Conservation (phyloP, 2,113 vertebrate species). For the Silurus asotus region DNA sequence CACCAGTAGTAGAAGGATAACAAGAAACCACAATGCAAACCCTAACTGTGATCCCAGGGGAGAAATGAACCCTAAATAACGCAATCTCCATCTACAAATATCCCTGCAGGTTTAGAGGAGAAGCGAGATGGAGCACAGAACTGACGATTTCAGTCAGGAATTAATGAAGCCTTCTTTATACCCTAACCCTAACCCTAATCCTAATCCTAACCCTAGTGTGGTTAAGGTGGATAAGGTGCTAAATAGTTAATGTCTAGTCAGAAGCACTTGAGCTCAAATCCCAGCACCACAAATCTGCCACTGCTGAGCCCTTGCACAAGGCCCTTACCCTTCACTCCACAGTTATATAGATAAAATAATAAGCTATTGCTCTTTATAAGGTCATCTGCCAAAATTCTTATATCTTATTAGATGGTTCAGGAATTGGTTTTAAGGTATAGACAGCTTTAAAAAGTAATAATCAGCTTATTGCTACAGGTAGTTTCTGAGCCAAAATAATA, state of each 20-base stretch:
- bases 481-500: neutral
- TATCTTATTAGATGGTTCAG: neutral
- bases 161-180: neutral
- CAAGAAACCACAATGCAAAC: neutral
- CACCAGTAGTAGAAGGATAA: neutral
- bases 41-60: neutral
- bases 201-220: too few species aligned
- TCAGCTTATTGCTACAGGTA: neutral
- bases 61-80: neutral
- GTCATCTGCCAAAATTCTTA: too few species aligned
- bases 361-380: too few species aligned
- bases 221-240: too few species aligned
- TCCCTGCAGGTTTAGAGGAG: neutral
- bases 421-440: neutral
- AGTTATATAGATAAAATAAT: too few species aligned
- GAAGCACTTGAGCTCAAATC: too few species aligned
- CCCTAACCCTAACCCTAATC: too few species aligned
- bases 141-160: neutral
- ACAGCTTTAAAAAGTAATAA: neutral
- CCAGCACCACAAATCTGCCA: too few species aligned
- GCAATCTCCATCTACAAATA: neutral
- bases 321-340: too few species aligned
- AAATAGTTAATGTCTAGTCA: too few species aligned
- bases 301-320: too few species aligned
- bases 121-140: neutral